Conservation (phyloP, 2,113 vertebrate species). For the Tachysurus vachellii region DNA sequence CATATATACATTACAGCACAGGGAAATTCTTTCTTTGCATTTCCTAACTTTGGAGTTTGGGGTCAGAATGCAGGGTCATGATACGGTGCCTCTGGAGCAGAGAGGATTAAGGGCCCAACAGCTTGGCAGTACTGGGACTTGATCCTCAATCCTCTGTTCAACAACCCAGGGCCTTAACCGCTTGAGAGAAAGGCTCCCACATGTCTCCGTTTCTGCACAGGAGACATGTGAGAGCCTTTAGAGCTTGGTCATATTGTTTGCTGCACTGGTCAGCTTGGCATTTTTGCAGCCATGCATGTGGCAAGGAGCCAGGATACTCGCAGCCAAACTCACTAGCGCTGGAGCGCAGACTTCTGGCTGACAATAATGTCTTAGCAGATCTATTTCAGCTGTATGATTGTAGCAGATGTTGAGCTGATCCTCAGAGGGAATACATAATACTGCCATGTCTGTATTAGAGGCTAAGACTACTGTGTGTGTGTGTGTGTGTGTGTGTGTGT, state of each 20-base stretch:
- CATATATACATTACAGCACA: no score
- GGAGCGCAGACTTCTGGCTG: background rate
- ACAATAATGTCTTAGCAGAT: background rate
- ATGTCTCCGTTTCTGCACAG: no score
- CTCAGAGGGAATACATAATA: background rate
- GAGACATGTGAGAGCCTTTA: background rate
- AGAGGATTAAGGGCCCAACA: no score
- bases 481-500: background rate
- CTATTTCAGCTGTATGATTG: constrained; percentile 1
- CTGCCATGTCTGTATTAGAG: constrained; percentile 25
- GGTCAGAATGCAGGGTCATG: no score
- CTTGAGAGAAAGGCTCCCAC: no score
- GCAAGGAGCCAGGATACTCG: background rate
- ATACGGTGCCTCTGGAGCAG: no score
- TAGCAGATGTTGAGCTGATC: constrained; percentile 36
- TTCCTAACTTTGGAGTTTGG: no score
- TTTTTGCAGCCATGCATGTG: constrained; percentile 9
- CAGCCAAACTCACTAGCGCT: background rate
- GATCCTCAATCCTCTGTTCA: no score
- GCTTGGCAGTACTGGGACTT: no score
- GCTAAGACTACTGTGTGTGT: constrained; percentile 27
- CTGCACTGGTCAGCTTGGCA: constrained; percentile 13
- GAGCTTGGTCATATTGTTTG: background rate
- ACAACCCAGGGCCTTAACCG: no score
- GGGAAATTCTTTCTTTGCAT: no score